phyloP scores from a whole-genome alignment of 2,113 vertebrate genomes.

The Mormoops blainvillei region DNA sequence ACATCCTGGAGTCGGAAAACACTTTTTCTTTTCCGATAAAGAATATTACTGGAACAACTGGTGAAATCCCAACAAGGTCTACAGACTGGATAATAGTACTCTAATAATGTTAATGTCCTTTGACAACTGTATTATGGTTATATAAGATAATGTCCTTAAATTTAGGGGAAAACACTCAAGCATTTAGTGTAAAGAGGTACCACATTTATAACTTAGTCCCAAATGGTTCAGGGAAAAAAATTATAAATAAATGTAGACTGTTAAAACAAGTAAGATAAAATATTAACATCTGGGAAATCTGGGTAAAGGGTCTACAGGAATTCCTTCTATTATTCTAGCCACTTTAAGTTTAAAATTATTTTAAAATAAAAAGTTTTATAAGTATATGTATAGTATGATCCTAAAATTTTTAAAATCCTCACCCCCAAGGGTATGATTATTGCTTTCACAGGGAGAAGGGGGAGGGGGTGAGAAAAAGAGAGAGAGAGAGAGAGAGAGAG shows the following conservation, averaged over 20 bases:
- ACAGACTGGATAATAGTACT: background rate
- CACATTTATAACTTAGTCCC: background rate
- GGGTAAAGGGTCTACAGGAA: background rate
- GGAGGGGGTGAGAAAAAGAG: too few relatives aligned
- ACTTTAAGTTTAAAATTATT: background rate
- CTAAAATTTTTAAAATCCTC: background rate
- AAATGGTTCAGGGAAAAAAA: background rate
- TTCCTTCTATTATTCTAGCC: background rate
- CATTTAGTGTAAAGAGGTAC: background rate
- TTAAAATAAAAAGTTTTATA: constrained; percentile 4
- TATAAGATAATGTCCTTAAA: background rate
- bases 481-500: too few relatives aligned
- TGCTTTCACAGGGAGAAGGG: too few relatives aligned
- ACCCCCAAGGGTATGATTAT: too few relatives aligned
- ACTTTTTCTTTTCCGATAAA: background rate
- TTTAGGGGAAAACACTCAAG: background rate
- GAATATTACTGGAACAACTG: background rate
- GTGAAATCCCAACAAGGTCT: background rate
- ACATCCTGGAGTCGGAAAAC: background rate
- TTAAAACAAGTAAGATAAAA: background rate
- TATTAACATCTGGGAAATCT: background rate
- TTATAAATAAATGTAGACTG: background rate
- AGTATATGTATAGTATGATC: background rate
- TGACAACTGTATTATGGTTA: background rate
- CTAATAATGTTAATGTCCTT: background rate